Evolutionary conservation across 2,797 vertebrate species (phyloP), one percentile per base, ranked within the genome.

Genomic region (Mormyrus hasselquistii): DNA sequence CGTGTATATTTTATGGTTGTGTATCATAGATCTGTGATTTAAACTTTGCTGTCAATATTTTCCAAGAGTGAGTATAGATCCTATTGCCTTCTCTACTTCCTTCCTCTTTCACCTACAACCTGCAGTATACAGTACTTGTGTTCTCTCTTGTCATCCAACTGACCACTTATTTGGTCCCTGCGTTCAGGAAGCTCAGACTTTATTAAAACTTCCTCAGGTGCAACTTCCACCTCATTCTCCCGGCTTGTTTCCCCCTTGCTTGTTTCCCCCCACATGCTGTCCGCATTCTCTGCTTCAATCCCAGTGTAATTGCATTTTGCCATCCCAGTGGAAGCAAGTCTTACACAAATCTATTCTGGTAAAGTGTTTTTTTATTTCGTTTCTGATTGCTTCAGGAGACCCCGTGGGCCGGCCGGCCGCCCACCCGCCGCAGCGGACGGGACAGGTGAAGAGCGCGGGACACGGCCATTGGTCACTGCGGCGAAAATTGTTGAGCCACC

Each of bases 401-500:
- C 16, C 38, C 16, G 1, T 8, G 38, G 73, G 73, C 14, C 73
- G 14, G 22, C 73, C 16, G 25, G 14, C n/a, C n/a, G 7, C n/a
- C 65, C 65, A 73, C 29, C 65, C 65, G 10, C 29, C 34, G 52
- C 2, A 50, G 49, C 6, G 14, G 87, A 55, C 50, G 25, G 16
- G 49, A 29, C 69, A n/a, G 82, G 49, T 69, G n/a, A 29, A 9
- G 29, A 25, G 49, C 34, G 10, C 41, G 29, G 16, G 25, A 87
- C 0, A 8, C 89, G 89, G 92, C 91, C 90, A 93, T 93, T 94
- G 93, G 93, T 92, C 90, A 34, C 89, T 92, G 91, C 93, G 93
- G 94, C 92, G 91, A 93, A 91, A 55, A 93, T 92, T 92, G 91
- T 89, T 86, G 90, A 16, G 93, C 92, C 92, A 69, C 93, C 94